A percentile compares a stretch with the other conserved stretches of the same genome.
Evolutionary conservation across 2,797 vertebrate species (phyloP).

Genomic region (Epinephelus malabaricus): DNA sequence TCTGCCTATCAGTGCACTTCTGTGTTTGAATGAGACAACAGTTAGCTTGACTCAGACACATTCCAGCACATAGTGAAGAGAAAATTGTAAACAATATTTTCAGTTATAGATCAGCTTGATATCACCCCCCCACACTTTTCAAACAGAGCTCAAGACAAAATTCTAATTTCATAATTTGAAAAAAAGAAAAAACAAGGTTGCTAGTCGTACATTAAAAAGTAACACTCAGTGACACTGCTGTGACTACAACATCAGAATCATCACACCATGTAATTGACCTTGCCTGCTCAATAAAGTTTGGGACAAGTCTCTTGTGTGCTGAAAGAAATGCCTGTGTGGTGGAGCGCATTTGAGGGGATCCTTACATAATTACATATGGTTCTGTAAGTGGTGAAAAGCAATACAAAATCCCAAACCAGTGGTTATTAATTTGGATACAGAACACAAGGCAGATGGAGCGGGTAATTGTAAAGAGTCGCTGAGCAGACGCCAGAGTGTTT

Average conservation of each 20-base stretch:
- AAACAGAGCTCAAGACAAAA: neutral
- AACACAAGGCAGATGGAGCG: constrained; percentile 72
- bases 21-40: neutral
- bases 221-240: constrained; percentile 24
- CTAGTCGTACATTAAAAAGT: constrained; percentile 36
- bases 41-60: neutral
- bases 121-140: neutral
- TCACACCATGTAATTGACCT: constrained; percentile 71
- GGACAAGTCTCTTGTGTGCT: constrained; percentile 23
- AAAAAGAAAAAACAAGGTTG: neutral
- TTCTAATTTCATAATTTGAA: neutral
- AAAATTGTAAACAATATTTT: neutral
- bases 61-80: neutral
- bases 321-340: constrained; percentile 40
- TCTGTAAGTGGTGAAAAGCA: constrained; percentile 49
- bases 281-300: constrained; percentile 51
- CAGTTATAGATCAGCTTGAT: neutral
- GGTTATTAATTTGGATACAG: constrained; percentile 72
- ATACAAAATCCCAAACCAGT: constrained; percentile 53
- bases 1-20: neutral
- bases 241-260: constrained; percentile 47
- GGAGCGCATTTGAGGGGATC: constrained; percentile 47
- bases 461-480: constrained; percentile 70
- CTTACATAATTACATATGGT: constrained; percentile 60
- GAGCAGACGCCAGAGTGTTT: constrained; percentile 65